Evolutionary conservation across 2,888 invertebrate genomes (phyloP), one percentile per base, ranked within the genome.

Genomic region (Troides oblongomaculatus): DNA sequence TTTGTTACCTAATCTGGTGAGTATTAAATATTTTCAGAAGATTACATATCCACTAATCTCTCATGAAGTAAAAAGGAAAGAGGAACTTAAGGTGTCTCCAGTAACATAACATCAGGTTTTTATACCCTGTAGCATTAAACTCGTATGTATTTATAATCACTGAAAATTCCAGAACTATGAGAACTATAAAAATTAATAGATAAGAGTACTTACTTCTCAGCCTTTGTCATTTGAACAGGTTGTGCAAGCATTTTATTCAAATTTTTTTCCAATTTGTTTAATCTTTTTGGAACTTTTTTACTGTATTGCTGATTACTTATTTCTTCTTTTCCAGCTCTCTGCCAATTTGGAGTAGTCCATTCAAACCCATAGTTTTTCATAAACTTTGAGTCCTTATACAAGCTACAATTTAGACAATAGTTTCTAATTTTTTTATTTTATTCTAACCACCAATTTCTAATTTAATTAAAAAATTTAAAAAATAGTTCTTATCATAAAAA

Each of bases 171-270:
- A 30, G 30, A 30, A 30, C 30, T 4, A 30, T 4, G 30, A 30
- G 30, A 30, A 17, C 5, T 18, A 50, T 50, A 18, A 50, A 2
- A 50, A 12, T 53, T 53, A 53, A n/a, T n/a, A 53, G 7, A n/a
- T n/a, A 53, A 53, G 18, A 0, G 6, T 53, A 12, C 46, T 69
- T 62, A 76, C 76, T 74, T 76, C 70, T 72, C 75, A n/a, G 75
- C 76, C 69, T 75, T 85, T 64, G 72, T 81, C 74, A 83, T 79
- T 66, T 79, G 79, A 4, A 79, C 78, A 0, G 86, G 85, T 63
- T 80, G 78, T 0, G 80, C 70, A 0, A 86, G 69, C 43, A 80
- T 80, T 43, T 80, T 79, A 43, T 78, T 76, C 4, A 85, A 68
- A n/a, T 76, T 75, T 56, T 79, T 76, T 70, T 84, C 81, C 36